Conservation (phyloP, 2,797 vertebrate genomes). For the Mastacembelus armatus region DNA sequence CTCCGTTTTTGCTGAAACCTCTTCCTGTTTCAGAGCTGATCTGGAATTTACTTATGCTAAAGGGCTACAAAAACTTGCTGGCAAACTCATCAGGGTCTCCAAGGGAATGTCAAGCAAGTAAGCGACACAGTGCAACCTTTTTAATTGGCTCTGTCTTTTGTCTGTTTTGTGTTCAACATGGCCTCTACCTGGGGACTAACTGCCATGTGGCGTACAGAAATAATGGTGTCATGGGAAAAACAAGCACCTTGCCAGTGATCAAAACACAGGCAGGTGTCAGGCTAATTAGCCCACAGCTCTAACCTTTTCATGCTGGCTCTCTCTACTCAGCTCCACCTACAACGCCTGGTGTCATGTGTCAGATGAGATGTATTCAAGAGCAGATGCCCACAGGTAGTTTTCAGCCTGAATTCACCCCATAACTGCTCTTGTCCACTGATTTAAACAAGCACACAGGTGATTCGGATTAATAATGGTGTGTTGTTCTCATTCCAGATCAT, state of each 20-base stretch:
- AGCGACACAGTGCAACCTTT: constrained; percentile 57
- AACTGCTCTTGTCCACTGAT: constrained; percentile 2
- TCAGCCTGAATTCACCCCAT: constrained; percentile 21
- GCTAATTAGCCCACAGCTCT: constrained; percentile 56
- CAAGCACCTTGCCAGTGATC: constrained; percentile 32
- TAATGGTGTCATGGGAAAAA: constrained; percentile 40
- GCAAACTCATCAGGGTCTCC: constrained; percentile 86
- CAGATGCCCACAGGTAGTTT: constrained; percentile 88
- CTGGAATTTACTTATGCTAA: constrained; percentile 89
- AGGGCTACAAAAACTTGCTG: constrained; percentile 88
- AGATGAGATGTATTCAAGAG: constrained; percentile 88
- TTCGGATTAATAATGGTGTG: background rate
- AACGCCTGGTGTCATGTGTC: constrained; percentile 87
- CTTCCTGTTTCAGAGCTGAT: constrained; percentile 80
- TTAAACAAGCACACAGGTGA: constrained; percentile 3
- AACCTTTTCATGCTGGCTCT: constrained; percentile 67
- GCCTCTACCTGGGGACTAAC: constrained; percentile 18
- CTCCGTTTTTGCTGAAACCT: constrained; percentile 17
- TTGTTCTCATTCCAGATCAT: constrained; percentile 78
- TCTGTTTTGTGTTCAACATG: constrained; percentile 34
- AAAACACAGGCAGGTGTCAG: constrained; percentile 59
- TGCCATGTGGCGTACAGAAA: constrained; percentile 23
- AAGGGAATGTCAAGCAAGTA: constrained; percentile 88
- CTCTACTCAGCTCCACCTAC: constrained; percentile 84
- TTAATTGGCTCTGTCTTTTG: constrained; percentile 20